Conservation (phyloP, 1,140 invertebrate species). For the Archivesica marissinica region DNA sequence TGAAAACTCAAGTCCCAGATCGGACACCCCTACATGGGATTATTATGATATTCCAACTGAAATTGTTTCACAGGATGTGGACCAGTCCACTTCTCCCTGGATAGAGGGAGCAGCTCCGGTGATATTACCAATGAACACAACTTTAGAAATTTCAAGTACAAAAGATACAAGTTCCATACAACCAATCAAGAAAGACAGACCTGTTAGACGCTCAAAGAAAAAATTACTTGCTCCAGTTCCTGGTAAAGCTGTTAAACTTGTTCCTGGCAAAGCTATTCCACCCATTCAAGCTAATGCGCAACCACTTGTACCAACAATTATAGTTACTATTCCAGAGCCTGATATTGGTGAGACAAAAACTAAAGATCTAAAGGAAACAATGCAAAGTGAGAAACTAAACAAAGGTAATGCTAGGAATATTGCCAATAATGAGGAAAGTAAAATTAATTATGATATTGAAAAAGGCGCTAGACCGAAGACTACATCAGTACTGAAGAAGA, state of each 20-base stretch:
- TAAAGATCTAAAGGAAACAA: background rate
- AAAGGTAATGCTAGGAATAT: background rate
- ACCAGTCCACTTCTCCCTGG: conserved; percentile 17
- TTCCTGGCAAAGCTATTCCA: background rate
- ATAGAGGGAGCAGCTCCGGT: conserved; percentile 58
- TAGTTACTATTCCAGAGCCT: conserved; percentile 17
- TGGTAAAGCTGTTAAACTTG: conserved; percentile 44
- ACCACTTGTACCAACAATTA: conserved; percentile 14
- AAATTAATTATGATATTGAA: conserved; percentile 9
- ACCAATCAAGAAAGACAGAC: conserved; percentile 16
- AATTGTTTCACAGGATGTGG: conserved; percentile 21
- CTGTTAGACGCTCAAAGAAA: conserved; percentile 22
- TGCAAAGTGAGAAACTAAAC: background rate
- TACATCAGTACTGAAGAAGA: conserved; percentile 26
- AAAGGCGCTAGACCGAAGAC: conserved; percentile 25
- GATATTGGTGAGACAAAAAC: background rate
- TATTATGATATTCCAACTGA: conserved; percentile 73
- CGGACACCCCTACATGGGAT: conserved; percentile 78
- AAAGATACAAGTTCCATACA: background rate
- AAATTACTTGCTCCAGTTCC: conserved; percentile 20
- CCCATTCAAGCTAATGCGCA: conserved; percentile 46
- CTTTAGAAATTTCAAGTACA: conserved; percentile 47
- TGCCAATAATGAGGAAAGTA: background rate
- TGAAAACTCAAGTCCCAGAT: conserved; percentile 64
- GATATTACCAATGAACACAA: conserved; percentile 69